These are phyloP conservation scores for Grammomys surdaster DNA, from an alignment of 2,113 vertebrate genomes.

Conservation along the genomic window DNA sequence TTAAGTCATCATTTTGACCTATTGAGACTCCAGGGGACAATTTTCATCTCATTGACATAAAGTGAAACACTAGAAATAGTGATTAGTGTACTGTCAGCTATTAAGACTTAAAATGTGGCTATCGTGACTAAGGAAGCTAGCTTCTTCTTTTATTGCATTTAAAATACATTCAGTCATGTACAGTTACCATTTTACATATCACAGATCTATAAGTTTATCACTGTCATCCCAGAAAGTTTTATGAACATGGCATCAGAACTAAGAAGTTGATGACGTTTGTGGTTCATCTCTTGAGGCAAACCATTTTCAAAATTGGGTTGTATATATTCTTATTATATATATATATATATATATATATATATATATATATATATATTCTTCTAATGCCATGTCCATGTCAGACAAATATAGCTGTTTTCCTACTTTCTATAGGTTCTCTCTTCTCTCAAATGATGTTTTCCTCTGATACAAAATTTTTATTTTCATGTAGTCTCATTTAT, in stretches of 20 bases:
- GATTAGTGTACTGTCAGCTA: background rate
- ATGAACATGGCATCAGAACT: background rate
- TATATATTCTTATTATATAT: background rate
- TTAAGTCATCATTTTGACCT: slow-evolving; percentile 6
- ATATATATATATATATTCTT: background rate
- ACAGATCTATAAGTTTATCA: background rate
- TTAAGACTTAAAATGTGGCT: background rate
- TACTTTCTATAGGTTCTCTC: background rate
- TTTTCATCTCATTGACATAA: slow-evolving; percentile 14
- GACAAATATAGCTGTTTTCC: background rate
- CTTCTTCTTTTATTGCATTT: slow-evolving; percentile 26
- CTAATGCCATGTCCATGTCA: background rate
- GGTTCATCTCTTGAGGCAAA: background rate
- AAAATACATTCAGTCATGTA: background rate
- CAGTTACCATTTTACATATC: background rate
- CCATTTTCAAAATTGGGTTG: background rate
- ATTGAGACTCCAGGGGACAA: background rate
- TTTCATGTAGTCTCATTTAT: background rate
- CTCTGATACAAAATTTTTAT: background rate
- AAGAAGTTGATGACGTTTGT: background rate
- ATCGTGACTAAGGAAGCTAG: background rate
- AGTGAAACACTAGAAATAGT: background rate
- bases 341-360: background rate
- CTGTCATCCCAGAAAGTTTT: background rate
- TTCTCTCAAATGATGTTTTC: background rate